Percentiles rank a stretch among this genome's conserved stretches.
Evolutionary conservation across 2,113 vertebrate genomes (phyloP).

Genomic region (Lathamus discolor): DNA sequence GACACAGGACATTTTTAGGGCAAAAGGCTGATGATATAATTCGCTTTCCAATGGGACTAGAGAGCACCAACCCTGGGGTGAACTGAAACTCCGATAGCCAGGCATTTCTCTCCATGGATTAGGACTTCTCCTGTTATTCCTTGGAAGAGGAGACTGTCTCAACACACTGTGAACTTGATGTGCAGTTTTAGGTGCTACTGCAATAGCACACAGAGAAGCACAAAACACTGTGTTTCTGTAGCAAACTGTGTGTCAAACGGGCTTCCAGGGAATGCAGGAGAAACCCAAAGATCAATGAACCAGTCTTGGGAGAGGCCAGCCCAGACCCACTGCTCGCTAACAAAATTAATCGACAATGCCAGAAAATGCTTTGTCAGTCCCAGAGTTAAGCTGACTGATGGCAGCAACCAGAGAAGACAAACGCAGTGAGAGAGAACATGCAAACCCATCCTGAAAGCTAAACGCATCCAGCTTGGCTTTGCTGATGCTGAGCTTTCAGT

Average conservation of each 20-base stretch:
- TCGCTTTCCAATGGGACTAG: not conserved
- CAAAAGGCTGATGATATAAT: not conserved
- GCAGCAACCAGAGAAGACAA: not conserved
- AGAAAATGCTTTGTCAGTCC: not conserved
- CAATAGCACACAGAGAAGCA: not conserved
- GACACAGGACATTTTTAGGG: not conserved
- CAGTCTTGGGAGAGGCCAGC: not conserved
- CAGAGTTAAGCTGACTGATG: not conserved
- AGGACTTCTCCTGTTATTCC: not conserved
- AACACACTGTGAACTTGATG: not conserved
- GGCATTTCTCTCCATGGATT: not conserved
- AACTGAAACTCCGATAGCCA: not conserved
- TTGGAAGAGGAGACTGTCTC: not conserved
- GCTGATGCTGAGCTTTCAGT: not conserved
- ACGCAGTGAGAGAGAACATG: accelerated
- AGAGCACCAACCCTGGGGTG: not conserved
- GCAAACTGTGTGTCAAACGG: not conserved
- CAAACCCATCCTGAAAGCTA: not conserved
- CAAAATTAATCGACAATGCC: not conserved
- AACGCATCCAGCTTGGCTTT: not conserved
- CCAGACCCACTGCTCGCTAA: not conserved
- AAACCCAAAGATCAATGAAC: not conserved
- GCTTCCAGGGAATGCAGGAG: not conserved
- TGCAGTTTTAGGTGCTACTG: not conserved
- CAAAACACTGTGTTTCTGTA: not conserved